Percentiles rank a stretch among this genome's conserved stretches.
Conservation (phyloP, 2,797 vertebrate species). For the Gymnoscopelus microlampas region DNA sequence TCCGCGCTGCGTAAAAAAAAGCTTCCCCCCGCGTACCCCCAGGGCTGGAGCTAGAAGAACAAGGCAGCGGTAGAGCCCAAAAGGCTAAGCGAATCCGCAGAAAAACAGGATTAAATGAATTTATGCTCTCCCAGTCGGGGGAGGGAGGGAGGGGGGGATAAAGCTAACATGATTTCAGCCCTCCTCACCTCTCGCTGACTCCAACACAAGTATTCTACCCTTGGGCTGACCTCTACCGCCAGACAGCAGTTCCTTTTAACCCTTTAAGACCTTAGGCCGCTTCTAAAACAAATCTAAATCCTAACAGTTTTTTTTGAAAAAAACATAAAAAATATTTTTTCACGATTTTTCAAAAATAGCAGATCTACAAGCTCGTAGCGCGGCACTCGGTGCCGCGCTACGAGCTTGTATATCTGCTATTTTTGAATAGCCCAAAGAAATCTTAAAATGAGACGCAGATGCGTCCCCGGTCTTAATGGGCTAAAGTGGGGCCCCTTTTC, state of each 20-base stretch:
- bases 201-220: constrained; percentile 84
- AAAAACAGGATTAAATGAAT: constrained; percentile 88
- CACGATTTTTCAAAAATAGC: too few relatives aligned
- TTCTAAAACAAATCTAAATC: too few relatives aligned
- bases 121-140: constrained; percentile 78
- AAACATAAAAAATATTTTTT: too few relatives aligned
- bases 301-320: too few relatives aligned
- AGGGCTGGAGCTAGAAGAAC: constrained; percentile 71
- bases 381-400: too few relatives aligned
- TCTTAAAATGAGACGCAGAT: too few relatives aligned
- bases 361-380: too few relatives aligned
- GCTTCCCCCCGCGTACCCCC: constrained; percentile 59
- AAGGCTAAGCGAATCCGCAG: constrained; percentile 78
- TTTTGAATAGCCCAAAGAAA: too few relatives aligned
- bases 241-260: constrained; percentile 81
- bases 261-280: too few relatives aligned
- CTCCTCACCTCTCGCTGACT: constrained; percentile 86
- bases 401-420: too few relatives aligned
- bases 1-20: constrained; percentile 52
- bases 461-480: too few relatives aligned
- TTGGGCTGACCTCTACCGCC: constrained; percentile 83
- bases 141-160: constrained; percentile 62
- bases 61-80: constrained; percentile 73
- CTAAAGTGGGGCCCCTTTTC: constrained; percentile 61
- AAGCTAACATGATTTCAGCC: constrained; percentile 85